Percentiles rank a stretch among this genome's conserved stretches.
Conservation (phyloP, 2,113 vertebrate species). For the Xiphias gladius region DNA sequence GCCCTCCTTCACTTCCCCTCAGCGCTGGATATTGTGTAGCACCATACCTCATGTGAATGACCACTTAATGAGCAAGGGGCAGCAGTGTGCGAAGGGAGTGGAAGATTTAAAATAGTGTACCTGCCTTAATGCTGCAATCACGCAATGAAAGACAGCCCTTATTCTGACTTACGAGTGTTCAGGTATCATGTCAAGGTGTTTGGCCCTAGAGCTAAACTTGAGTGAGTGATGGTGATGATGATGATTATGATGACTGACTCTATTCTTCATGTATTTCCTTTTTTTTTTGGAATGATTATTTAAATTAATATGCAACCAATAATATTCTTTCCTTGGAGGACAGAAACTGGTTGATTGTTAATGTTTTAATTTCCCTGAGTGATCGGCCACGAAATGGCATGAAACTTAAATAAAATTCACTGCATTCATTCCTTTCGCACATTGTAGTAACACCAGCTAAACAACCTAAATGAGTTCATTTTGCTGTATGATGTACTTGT, state of each 20-base stretch:
- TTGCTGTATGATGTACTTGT: neutral
- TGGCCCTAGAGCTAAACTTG: no score
- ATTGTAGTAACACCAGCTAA: neutral
- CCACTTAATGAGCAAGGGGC: neutral
- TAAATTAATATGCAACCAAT: no score
- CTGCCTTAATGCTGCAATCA: no score
- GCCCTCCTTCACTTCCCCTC: constrained; percentile 13
- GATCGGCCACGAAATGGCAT: neutral
- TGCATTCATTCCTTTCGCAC: neutral
- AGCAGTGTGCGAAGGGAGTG: neutral
- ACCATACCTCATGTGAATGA: constrained; percentile 2
- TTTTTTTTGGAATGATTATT: no score
- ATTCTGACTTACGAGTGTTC: no score
- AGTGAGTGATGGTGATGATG: no score
- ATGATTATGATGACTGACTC: no score
- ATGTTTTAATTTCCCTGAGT: neutral
- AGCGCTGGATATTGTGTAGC: constrained; percentile 14
- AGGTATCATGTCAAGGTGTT: no score
- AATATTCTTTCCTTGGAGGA: no score
- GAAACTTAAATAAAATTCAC: neutral
- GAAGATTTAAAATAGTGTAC: neutral
- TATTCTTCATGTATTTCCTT: no score
- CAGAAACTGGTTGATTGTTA: no score
- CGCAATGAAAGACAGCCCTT: neutral
- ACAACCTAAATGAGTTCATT: neutral